phyloP scores from a whole-genome alignment of 35 echinoderm and acorn worm species.

The Lytechinus pictus region DNA sequence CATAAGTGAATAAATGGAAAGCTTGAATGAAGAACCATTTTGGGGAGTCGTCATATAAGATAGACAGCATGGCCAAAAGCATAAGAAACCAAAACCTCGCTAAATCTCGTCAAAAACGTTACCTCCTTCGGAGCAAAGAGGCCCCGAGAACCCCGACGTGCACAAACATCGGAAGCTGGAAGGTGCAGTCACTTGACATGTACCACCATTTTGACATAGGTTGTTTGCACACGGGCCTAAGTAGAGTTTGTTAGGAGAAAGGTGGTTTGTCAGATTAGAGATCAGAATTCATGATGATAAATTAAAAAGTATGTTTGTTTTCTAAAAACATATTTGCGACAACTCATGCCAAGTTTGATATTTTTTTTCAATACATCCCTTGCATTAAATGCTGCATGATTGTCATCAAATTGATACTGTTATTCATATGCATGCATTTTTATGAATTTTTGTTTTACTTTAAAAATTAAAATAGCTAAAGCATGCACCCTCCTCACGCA shows the following conservation, averaged over 20 bases:
- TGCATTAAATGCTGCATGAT: no score
- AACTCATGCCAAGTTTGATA: not conserved
- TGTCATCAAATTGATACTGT: no score
- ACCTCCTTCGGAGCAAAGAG: not conserved
- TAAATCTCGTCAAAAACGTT: not conserved
- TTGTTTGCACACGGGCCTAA: conserved; percentile 11
- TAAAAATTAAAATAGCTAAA: not conserved
- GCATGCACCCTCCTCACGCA: not conserved
- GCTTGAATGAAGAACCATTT: no score
- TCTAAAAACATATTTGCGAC: not conserved
- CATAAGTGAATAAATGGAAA: no score
- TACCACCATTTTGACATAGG: not conserved
- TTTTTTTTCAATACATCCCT: no score
- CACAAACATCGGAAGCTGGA: not conserved
- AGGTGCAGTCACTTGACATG: not conserved
- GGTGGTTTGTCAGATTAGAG: not conserved
- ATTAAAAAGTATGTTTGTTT: not conserved
- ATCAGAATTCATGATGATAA: not conserved
- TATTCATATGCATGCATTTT: no score
- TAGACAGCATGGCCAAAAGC: no score
- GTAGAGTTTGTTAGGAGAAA: not conserved
- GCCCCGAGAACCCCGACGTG: not conserved
- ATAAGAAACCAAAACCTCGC: no score
- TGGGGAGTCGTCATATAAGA: no score
- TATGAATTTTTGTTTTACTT: no score